Evolutionary conservation across 92 coral and sea anemone species (phyloP).

Genomic region (Diadumene lineata): DNA sequence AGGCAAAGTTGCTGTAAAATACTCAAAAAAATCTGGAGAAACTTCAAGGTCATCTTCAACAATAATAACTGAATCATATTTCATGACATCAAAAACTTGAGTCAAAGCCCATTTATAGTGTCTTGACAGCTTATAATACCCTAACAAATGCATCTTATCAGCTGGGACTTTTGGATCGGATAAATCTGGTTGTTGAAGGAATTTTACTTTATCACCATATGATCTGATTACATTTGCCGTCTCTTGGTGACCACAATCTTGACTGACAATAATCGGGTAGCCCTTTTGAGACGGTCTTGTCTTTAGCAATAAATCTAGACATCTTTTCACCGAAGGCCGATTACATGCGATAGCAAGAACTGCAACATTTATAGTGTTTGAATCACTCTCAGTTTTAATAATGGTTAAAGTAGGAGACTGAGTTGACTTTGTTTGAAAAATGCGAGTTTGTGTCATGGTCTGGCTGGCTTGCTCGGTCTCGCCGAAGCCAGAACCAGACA

Average conservation of each 20-base stretch:
- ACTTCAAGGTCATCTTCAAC: slow-evolving; percentile 92
- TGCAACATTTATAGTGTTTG: slow-evolving; percentile 28
- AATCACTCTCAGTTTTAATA: background rate
- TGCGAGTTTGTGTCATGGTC: too few relatives aligned
- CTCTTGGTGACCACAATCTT: slow-evolving; percentile 80
- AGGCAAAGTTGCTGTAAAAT: slow-evolving; percentile 79
- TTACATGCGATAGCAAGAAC: slow-evolving; percentile 89
- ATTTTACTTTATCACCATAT: slow-evolving; percentile 55
- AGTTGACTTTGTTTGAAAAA: too few relatives aligned
- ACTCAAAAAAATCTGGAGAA: slow-evolving; percentile 92
- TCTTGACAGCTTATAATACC: slow-evolving; percentile 85
- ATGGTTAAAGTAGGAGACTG: background rate
- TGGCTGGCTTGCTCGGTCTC: too few relatives aligned
- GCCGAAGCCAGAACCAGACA: background rate
- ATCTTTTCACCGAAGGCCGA: slow-evolving; percentile 78
- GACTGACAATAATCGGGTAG: slow-evolving; percentile 90
- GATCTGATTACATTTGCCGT: slow-evolving; percentile 60
- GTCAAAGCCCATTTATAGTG: slow-evolving; percentile 93
- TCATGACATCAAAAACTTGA: slow-evolving; percentile 80
- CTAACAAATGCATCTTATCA: slow-evolving; percentile 45
- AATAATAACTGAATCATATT: slow-evolving; percentile 73
- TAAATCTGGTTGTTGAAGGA: slow-evolving; percentile 77
- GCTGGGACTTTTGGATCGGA: slow-evolving; percentile 63
- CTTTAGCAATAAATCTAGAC: slow-evolving; percentile 72
- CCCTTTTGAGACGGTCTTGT: slow-evolving; percentile 50